phyloP scores from a whole-genome alignment of 2,113 vertebrate genomes.

The Heterocephalus glaber region DNA sequence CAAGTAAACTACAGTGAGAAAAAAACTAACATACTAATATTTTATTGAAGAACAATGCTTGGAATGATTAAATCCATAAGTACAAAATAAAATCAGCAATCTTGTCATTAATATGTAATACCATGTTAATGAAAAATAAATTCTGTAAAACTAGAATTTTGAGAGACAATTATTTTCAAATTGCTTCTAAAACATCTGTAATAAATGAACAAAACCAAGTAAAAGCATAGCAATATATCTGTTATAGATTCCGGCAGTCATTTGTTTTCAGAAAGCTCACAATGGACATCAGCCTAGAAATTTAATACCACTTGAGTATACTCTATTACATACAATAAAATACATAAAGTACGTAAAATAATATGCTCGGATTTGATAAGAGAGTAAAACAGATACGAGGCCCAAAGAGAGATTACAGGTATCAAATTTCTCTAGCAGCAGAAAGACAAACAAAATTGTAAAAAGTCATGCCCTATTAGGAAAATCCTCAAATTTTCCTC shows the following conservation, averaged over 20 bases:
- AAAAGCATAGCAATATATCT: background rate
- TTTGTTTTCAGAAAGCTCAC: background rate
- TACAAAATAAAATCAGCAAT: slow-evolving; percentile 18
- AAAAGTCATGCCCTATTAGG: background rate
- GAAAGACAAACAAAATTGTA: slow-evolving; percentile 30
- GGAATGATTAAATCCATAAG: background rate
- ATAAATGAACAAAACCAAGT: slow-evolving; percentile 30
- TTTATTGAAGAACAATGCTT: background rate
- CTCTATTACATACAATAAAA: slow-evolving; percentile 13
- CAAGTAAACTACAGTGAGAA: background rate
- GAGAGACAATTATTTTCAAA: slow-evolving; percentile 46
- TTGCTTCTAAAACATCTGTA: slow-evolving; percentile 11
- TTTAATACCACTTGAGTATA: slow-evolving; percentile 12
- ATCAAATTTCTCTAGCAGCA: background rate
- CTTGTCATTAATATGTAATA: slow-evolving; percentile 17
- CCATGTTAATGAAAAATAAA: background rate
- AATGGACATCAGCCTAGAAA: background rate
- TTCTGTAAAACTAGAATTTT: background rate
- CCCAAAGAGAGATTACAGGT: background rate
- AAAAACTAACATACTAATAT: background rate
- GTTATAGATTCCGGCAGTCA: background rate
- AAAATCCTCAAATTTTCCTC: background rate
- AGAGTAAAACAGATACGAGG: background rate
- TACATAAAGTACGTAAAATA: background rate
- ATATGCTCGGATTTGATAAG: background rate